Base-by-base conservation (phyloP, 2,113 vertebrate genomes). In the Coracopsis vasa region DNA sequence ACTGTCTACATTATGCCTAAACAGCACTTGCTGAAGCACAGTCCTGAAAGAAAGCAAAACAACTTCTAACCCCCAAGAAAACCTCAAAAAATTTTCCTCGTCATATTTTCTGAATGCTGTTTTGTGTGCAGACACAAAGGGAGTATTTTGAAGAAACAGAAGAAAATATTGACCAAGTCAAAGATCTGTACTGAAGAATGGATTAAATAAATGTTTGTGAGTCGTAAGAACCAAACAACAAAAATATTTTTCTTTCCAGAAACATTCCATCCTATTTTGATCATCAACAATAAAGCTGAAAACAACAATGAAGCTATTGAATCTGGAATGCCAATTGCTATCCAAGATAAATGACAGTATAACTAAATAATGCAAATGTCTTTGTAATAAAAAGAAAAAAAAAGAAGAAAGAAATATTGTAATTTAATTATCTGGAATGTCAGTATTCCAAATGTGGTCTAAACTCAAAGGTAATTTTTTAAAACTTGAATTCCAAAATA, bases 181-280 rank as follows among this genome's bases (percentile, higher is more conserved):
- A 97, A 97, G 92, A 95, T 97, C 95, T 94, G 75, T 94, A 91
- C 48, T 96, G 92, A 96, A 95, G 95, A 97, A 92, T 51, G 91
- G 95, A 97, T 96, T 97, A 95, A 97, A 91, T 97, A 97, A 97
- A 98, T 97, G 94, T 97, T 97, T 97, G 85, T 95, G 94, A 96
- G 89, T 95, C 5, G 3, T 95, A 94, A 95, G 94, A 97, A 94
- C 90, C 92, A 95, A 98, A 97, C 95, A 96, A 95, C 78, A 88
- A 93, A 96, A 97, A 97, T 96, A 96, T 95, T 97, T 96, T 92
- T 94, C 80, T 91, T 92, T 96, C 94, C 86, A 93, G 93, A 94
- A 90, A 94, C 95, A 95, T 96, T 97, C 92, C 82, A 54, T 96
- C 90, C 53, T 96, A 88, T 96, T 97, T 97, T 97, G 94, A 96